Evolutionary conservation across 2,888 invertebrate genomes (phyloP), one percentile per base, ranked within the genome.

Genomic region (Drosophila buzzatii): DNA sequence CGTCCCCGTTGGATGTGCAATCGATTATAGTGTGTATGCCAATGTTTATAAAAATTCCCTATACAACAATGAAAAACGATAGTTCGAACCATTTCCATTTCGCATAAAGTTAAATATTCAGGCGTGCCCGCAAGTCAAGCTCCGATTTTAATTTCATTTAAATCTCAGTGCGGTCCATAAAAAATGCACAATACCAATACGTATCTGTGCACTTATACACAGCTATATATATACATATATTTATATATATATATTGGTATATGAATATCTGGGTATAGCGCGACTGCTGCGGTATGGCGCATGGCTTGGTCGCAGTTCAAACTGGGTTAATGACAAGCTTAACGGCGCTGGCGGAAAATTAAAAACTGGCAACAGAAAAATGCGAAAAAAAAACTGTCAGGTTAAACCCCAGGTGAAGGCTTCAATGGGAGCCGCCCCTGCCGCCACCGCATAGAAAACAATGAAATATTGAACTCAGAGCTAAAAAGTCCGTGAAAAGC

Each of bases 281-380:
- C 31, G 53, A 27, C 45, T 55, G 52, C 39, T 51, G 56, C 56
- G 55, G 31, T 18, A 42, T 41, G 59, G 58, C 66, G 10, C 59
- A 47, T 56, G 47, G 78, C 52, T 47, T 63, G 66, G 66, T 70
- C 79, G 69, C 74, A 65, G 85, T 79, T 88, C 81, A 86, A 87
- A 88, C 89, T 88, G 82, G 86, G 86, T 89, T 87, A 87, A 87
- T 87, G 86, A 87, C 86, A 81, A 81, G 89, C 86, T 87, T 86
- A 88, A 87, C 84, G 82, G 62, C 68, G 56, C 75, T 75, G 81
- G 79, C 81, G 86, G 82, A 82, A 86, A 85, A 88, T 85, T 85
- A 79, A 76, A 82, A 77, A 69, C 41, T 65, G 68, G 44, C 61
- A 79, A 66, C 79, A 67, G 62, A 59, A 62, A 70, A 72, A 71